Evolutionary conservation across 37 sponge, comb jelly and placozoan species (phyloP), one percentile per base, ranked within the genome.

Genomic region (Axinella damicornis): DNA sequence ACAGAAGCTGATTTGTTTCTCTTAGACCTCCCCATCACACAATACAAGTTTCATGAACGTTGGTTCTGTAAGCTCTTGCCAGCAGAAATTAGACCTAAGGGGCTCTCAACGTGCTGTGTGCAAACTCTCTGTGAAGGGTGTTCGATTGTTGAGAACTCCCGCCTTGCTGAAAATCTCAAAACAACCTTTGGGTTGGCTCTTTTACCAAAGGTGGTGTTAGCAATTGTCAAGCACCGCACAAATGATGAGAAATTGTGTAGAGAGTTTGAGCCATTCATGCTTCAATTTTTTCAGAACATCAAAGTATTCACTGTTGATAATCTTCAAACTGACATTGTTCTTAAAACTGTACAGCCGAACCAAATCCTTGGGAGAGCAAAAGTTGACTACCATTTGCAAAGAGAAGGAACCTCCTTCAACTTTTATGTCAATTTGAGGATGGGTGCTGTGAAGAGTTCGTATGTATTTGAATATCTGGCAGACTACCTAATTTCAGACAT

Each of bases 51-150:
- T 9, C 4, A 46, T 46, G 62, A 34, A 37, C 20, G 20, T 0
- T 20, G 2, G 2, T 76, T 76, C 60, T 76, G 77, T 76, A 19
- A 58, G 6, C 0, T 76, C 34, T 34, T 76, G 2, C 77, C 77
- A 31, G 5, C 1, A 1, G 16, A 1, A 17, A 57, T 76, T 31
- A 56, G 38, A 52, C 77, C 77, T 5, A 58, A 36, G 13, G 21
- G 36, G 13, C 32, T 76, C 30, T 76, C 77, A 58, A 30, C 32
- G 31, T 58, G 32, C 13, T 59, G 59, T 0, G 46, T 12, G 9
- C 46, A 46, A 46, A 46, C 46, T 46, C 46, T 46, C 6, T 12
- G 46, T 12, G 46, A 69, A 33, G 37, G 22, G 1, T 19, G 38
- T 35, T 27, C 9, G 20, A 25, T 20, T 4, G 6, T 19, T 22